These are phyloP conservation scores for Podabrus alpinus DNA, from an alignment of 2,888 invertebrate genomes.

Conservation along the genomic window DNA sequence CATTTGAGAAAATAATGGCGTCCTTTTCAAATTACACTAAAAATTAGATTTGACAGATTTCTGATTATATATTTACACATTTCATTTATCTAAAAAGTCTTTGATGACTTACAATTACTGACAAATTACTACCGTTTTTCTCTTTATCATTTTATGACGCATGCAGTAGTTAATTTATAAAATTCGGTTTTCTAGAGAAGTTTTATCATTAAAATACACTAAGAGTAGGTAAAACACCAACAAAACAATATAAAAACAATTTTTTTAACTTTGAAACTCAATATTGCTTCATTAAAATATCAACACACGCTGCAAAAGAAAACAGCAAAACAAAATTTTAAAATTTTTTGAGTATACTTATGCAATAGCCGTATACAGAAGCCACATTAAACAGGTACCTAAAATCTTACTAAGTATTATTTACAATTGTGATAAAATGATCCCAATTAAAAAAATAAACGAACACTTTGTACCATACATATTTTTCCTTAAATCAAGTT, in stretches of 20 bases:
- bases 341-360: constrained; percentile 23
- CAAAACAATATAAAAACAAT: constrained; percentile 31
- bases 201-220: constrained; percentile 33
- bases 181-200: constrained; percentile 57
- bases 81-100: constrained; percentile 32
- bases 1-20: not conserved
- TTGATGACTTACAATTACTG: constrained; percentile 31
- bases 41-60: constrained; percentile 34
- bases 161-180: constrained; percentile 36
- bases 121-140: constrained; percentile 30
- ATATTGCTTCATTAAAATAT: constrained; percentile 26
- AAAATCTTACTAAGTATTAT: constrained; percentile 38
- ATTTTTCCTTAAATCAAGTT: constrained; percentile 15
- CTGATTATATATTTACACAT: constrained; percentile 29
- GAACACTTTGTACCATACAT: constrained; percentile 27
- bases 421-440: constrained; percentile 11
- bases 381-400: constrained; percentile 57
- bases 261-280: constrained; percentile 27
- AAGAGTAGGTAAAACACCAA: constrained; percentile 27
- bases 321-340: constrained; percentile 17
- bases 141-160: constrained; percentile 25
- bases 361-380: constrained; percentile 51
- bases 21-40: constrained; percentile 13
- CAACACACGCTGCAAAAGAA: constrained; percentile 20
- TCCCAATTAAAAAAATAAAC: constrained; percentile 10